Base-by-base conservation (phyloP, 2,797 vertebrate genomes). In the Neopelma chrysocephalum region DNA sequence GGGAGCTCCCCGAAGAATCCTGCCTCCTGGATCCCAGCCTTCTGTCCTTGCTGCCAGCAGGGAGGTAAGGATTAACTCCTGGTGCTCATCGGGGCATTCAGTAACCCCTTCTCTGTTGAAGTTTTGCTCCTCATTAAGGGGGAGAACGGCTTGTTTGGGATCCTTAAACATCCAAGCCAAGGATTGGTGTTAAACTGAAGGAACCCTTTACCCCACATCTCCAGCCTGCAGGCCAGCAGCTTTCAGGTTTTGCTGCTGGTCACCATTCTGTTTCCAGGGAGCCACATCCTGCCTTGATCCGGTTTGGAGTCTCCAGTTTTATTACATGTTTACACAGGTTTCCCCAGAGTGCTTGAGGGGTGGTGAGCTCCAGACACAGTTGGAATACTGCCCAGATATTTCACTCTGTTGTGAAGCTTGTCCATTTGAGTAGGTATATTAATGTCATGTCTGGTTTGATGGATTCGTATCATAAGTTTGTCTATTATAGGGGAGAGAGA, bases 21-120 rank as follows among this genome's bases (percentile, higher is more conserved):
- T 99, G 21, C 98, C 99, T 11, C 99, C 99, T 3, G 99, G 98
- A 57, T 99, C 99, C n/a, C 99, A 99, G 97, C 98, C 98, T 14
- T 98, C 98, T 7, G 97, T 99, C 93, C 98, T 99, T 97, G 97
- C 98, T 42, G 97, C 98, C 96, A 98, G 98, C 98, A 98, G 99
- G 98, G 99, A 99, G 98, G 99, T 99, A 96, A 97, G 98, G 71
- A 60, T 87, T 58, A 51, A 25, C 56, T 65, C 83, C 48, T 21
- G 43, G 5, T 82, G 85, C 48, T 88, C 66, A 16, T 47, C 32
- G 26, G 47, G 14, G 57, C 71, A 15, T 78, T 82, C 62, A 12
- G 57, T 90, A 85, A 43, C 53, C 40, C 65, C 27, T 64, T 42
- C 88, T 93, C 66, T 56, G 8, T 2, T 92, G 60, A 69, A 71